Evolutionary conservation across 53 echinoderm and acorn worm species (phyloP), one percentile per base, ranked within the genome.

Genomic region (Crossaster papposus): DNA sequence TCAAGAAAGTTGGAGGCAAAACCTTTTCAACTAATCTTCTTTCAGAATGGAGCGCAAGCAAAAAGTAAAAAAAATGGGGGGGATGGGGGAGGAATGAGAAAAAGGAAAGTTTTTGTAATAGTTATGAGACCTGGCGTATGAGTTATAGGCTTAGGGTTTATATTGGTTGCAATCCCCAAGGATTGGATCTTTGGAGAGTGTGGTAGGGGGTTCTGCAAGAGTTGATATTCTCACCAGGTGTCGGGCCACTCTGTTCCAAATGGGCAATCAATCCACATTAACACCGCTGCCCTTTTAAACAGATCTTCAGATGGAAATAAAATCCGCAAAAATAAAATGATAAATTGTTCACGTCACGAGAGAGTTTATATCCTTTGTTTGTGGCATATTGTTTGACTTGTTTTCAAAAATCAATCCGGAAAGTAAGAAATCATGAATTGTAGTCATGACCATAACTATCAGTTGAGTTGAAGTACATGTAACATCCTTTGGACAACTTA

Each of bases 201-300:
- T 85, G 73, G 73, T 85, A 18, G 35, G 7, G n/a, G 53, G 24
- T 15, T 52, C 53, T 72, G 30, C 72, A 31, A 1, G 73, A 85
- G 50, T 85, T 85, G 85, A 85, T 85, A 73, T 72, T 53, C 36
- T 51, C 15, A 85, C 72, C 85, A 85, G 85, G 85, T 85, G 85
- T 72, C 29, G 72, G 85, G 32, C 51, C 52, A 26, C 72, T 72
- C 50, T 51, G 22, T 30, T 85, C 29, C 85, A 32, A 85, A 72
- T 30, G 3, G 73, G 85, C 72, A 72, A 85, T 85, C 73, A 83
- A 83, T 83, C 44, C 83, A 83, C 50, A 70, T 70, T 83, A 24
- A 30, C 72, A 52, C 72, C 31, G 22, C 72, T 85, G 73, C 72
- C 72, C 85, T 85, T n/a, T 30, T n/a, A n/a, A n/a, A 37, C 20